Evolutionary conservation across 2,888 invertebrate species (phyloP).

Genomic region (Lordiphosa fenestrarum): DNA sequence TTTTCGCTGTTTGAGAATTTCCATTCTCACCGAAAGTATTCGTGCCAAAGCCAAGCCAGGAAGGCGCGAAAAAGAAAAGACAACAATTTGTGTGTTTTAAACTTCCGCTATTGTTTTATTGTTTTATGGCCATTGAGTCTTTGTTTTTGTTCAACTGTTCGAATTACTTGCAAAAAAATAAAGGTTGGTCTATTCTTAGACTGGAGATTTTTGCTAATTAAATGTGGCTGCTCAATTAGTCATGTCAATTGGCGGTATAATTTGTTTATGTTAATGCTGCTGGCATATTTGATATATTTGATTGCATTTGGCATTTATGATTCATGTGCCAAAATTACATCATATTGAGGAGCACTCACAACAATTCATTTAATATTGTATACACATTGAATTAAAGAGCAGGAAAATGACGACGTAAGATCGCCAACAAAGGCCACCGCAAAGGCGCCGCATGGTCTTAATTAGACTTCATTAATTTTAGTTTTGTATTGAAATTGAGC

Average conservation of each 20-base stretch:
- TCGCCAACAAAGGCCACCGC: constrained; percentile 33
- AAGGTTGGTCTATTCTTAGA: constrained; percentile 47
- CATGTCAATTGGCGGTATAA: constrained; percentile 21
- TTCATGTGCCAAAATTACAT: constrained; percentile 24
- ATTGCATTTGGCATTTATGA: no score
- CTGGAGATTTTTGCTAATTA: constrained; percentile 53
- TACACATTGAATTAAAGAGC: constrained; percentile 30
- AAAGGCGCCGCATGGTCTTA: constrained; percentile 44
- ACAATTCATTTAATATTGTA: constrained; percentile 2
- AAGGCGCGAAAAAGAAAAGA: constrained; percentile 51
- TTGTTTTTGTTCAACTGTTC: constrained; percentile 51
- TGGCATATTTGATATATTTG: no score
- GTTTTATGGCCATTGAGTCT: constrained; percentile 61
- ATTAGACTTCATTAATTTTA: constrained; percentile 67
- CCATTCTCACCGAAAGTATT: constrained; percentile 60
- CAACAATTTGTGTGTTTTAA: constrained; percentile 49
- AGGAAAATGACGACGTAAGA: constrained; percentile 32
- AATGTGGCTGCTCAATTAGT: constrained; percentile 10
- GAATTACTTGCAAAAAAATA: constrained; percentile 40
- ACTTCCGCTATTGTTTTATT: constrained; percentile 65
- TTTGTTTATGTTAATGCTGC: neutral
- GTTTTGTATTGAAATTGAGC: constrained; percentile 52
- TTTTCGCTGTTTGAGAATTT: constrained; percentile 53
- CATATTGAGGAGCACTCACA: constrained; percentile 7
- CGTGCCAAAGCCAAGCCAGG: constrained; percentile 53